Percentiles rank a stretch among this genome's conserved stretches.
These are phyloP conservation scores for Blastomussa wellsi DNA, from an alignment of 92 coral and sea anemone species.

Conservation along the genomic window DNA sequence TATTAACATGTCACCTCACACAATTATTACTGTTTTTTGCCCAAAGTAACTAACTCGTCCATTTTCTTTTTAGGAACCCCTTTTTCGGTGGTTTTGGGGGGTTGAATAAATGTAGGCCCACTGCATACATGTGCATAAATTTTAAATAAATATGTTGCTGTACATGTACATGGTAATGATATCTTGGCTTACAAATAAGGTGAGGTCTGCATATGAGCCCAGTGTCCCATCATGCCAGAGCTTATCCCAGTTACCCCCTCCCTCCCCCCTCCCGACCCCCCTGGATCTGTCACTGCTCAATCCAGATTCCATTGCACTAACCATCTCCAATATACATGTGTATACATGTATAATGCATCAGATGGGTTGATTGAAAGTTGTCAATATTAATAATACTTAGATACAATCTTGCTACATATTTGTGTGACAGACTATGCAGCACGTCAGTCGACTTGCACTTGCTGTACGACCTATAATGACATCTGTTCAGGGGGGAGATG, in stretches of 20 bases:
- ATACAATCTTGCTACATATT: neutral
- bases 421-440: neutral
- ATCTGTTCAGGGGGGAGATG: slow-evolving; percentile 78
- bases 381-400: neutral
- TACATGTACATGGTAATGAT: neutral
- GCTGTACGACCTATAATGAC: slow-evolving; percentile 13
- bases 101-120: neutral
- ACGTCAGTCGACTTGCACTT: neutral
- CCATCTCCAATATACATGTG: too few relatives aligned
- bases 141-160: neutral
- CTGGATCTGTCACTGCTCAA: too few relatives aligned
- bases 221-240: too few relatives aligned
- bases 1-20: neutral
- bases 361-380: too few relatives aligned
- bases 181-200: neutral
- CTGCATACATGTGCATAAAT: neutral
- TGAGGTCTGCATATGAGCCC: too few relatives aligned
- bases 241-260: too few relatives aligned
- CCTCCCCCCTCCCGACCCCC: too few relatives aligned
- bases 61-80: neutral
- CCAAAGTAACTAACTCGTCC: neutral
- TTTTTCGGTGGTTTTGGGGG: too few relatives aligned
- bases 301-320: too few relatives aligned
- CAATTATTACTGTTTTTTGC: neutral
- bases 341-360: too few relatives aligned